phyloP scores from a whole-genome alignment of 1,140 invertebrate species.

The Aphis craccivora region DNA sequence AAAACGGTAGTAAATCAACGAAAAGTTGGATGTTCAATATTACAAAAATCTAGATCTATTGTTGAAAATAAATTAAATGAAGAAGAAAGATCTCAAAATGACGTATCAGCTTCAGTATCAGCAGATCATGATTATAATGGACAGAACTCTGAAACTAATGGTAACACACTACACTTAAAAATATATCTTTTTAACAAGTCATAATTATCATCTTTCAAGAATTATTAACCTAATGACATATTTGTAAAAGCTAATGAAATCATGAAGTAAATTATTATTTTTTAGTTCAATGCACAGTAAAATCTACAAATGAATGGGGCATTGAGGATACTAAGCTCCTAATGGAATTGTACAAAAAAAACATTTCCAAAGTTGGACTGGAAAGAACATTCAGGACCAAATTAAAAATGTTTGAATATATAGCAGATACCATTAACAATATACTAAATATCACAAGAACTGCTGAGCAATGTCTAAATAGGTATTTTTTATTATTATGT shows the following conservation, averaged over 20 bases:
- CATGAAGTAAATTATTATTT: neutral
- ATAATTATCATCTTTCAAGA: neutral
- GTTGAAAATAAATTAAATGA: neutral
- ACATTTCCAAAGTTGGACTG: conserved; percentile 48
- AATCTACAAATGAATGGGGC: conserved; percentile 45
- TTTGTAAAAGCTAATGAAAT: neutral
- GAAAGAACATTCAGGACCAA: conserved; percentile 51
- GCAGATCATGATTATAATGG: conserved; percentile 53
- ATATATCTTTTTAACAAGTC: neutral
- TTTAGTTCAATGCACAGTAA: neutral
- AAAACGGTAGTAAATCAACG: conserved; percentile 48
- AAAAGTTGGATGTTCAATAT: conserved; percentile 15
- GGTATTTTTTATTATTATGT: neutral
- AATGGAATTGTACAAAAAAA: conserved; percentile 49
- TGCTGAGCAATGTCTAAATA: conserved; percentile 53
- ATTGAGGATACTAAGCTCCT: conserved; percentile 30
- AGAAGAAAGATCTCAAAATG: conserved; percentile 11
- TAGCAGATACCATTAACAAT: neutral
- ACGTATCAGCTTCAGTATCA: conserved; percentile 36
- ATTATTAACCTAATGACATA: neutral
- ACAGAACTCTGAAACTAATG: conserved; percentile 33
- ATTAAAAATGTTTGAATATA: conserved; percentile 54
- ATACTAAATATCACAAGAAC: conserved; percentile 44
- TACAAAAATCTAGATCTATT: neutral
- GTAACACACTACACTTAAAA: neutral